Evolutionary conservation across 1,140 invertebrate genomes (phyloP), one percentile per base, ranked within the genome.

Genomic region (Chlorops oryzae): DNA sequence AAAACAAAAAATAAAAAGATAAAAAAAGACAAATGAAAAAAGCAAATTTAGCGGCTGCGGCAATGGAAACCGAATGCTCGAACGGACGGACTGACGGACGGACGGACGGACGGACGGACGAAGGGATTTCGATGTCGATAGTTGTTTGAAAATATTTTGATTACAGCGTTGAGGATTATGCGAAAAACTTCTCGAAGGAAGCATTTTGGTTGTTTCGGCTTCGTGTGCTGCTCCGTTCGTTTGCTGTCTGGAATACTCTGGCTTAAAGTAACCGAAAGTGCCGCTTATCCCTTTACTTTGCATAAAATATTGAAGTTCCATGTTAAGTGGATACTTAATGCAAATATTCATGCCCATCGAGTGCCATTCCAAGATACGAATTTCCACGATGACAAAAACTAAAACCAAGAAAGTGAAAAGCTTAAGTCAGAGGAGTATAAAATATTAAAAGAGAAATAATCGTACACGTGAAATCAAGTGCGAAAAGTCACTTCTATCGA

Each of bases 261-360:
- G n/a, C n/a, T n/a, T n/a, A 45, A 15, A 32, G 24, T 15, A 17
- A 28, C 23, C n/a, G 21, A 39, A n/a, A 23, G 35, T 15, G 32
- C 34, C 48, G 41, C 39, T 53, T 38, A 48, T 49, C 51, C 46
- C 32, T 48, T 34, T 56, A 49, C 46, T 56, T 65, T 61, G 62
- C 65, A 68, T 68, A 68, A 68, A 67, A 65, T 67, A 68, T 67
- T 63, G 65, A 62, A 60, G 67, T 63, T 61, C 59, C 60, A 56
- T 65, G 64, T 68, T 63, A 67, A 68, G 61, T 66, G 65, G 53
- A n/a, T 54, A 63, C 62, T 68, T 63, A 67, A 68, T 68, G 65
- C 65, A 67, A 68, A 68, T 68, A 49, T 25, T 18, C 37, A 10
- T 9, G 28, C 28, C 9, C 28, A 15, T 9, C 28, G 28, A 32